Conservation (phyloP, 2,113 vertebrate species). For the Aegotheles bennettii region DNA sequence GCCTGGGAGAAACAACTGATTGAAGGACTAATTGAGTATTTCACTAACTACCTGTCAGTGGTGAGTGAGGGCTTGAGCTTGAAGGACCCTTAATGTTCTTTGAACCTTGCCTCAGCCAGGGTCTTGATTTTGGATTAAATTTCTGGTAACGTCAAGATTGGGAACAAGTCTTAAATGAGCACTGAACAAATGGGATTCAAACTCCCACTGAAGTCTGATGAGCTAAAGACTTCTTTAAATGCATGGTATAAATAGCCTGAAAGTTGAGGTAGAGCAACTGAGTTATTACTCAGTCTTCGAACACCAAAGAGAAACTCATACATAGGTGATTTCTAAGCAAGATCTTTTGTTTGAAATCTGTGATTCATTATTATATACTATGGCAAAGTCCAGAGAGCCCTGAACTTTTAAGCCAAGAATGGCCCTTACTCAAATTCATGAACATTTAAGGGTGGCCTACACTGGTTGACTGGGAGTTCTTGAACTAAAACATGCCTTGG, state of each 20-base stretch:
- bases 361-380: background rate
- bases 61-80: background rate
- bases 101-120: background rate
- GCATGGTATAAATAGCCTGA: background rate
- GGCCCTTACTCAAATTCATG: background rate
- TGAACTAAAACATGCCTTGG: background rate
- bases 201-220: background rate
- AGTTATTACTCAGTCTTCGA: background rate
- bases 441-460: background rate
- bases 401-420: background rate
- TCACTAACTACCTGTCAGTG: background rate
- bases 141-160: accelerated
- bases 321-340: background rate
- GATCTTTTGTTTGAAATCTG: background rate
- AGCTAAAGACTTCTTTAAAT: background rate
- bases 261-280: background rate
- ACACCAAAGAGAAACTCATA: background rate
- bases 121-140: background rate
- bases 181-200: background rate
- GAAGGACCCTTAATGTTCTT: background rate
- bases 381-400: background rate
- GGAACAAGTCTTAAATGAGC: background rate
- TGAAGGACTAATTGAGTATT: background rate
- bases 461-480: background rate
- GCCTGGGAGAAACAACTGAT: background rate